These are phyloP conservation scores for Agapetus fuscipes DNA, from an alignment of 2,888 invertebrate species.

Conservation along the genomic window DNA sequence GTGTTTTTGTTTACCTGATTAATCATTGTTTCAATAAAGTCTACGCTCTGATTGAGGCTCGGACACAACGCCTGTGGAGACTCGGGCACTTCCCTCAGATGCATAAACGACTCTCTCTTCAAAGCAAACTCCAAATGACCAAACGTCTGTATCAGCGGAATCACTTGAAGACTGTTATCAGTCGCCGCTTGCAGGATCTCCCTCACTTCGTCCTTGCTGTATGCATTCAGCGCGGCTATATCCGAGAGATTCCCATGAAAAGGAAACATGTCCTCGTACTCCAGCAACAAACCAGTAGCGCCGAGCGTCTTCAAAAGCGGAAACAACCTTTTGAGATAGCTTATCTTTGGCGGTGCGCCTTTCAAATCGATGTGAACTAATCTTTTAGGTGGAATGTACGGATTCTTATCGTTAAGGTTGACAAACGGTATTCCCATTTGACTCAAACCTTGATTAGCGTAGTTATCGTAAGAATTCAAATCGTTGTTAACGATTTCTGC, in stretches of 20 bases:
- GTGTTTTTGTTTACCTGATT: slow-evolving; percentile 60
- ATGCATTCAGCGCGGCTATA: slow-evolving; percentile 50
- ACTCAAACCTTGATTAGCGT: slow-evolving; percentile 29
- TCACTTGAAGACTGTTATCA: slow-evolving; percentile 51
- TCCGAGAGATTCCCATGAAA: slow-evolving; percentile 49
- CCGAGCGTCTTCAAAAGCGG: slow-evolving; percentile 50
- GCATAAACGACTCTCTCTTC: slow-evolving; percentile 52
- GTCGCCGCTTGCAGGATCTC: slow-evolving; percentile 47
- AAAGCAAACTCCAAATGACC: slow-evolving; percentile 67
- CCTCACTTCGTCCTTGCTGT: slow-evolving; percentile 42
- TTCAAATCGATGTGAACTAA: slow-evolving; percentile 61
- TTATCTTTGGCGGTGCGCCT: slow-evolving; percentile 57
- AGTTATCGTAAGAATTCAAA: slow-evolving; percentile 24
- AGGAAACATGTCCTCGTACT: slow-evolving; percentile 80
- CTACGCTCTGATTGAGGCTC: slow-evolving; percentile 50
- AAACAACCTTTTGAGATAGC: slow-evolving; percentile 48
- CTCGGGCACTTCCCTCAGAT: slow-evolving; percentile 55
- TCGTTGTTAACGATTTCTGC: slow-evolving; percentile 24
- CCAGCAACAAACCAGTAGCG: slow-evolving; percentile 63
- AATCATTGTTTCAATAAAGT: slow-evolving; percentile 56
- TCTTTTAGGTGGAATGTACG: slow-evolving; percentile 38
- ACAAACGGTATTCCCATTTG: slow-evolving; percentile 35
- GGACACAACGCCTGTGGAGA: slow-evolving; percentile 66
- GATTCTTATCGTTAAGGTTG: slow-evolving; percentile 31
- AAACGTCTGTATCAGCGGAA: slow-evolving; percentile 69